Evolutionary conservation across 1,140 invertebrate genomes (phyloP), one percentile per base, ranked within the genome.

Genomic region (Chelonus insularis): DNA sequence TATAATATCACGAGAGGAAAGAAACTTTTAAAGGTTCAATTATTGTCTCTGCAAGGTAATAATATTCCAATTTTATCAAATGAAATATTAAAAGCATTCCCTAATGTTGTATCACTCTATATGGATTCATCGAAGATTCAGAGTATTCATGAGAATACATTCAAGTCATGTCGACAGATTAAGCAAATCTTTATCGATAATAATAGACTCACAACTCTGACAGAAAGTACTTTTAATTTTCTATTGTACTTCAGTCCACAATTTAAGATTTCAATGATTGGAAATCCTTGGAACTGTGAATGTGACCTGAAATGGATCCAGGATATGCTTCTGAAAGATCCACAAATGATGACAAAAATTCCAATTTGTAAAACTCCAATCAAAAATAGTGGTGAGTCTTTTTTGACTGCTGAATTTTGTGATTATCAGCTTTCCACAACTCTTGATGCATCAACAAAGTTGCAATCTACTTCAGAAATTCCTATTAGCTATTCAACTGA

Each of bases 31-130:
- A 60, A 57, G 11, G 25, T 64, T 4, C 36, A 64, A 41, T 43
- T 57, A 34, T 16, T 60, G 32, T 64, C 58, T 18, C 12, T 64
- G 1, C 63, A 57, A 29, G 20, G 54, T n/a, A 64, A 64, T 36
- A 34, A 50, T 7, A 36, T 64, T n/a, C 8, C 43, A 1, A 43
- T 20, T 20, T 25, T 64, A n/a, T 12, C 39, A 4, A 9, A 43
- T 16, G 23, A 57, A 11, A 51, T 57, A 1, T 56, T 64, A 2
- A 36, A 23, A 11, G 14, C 16, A 0, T 16, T 57, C 4, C 52
- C 63, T 0, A 64, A 64, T 29, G 32, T 64, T 12, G 12, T 25
- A 2, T 56, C 63, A 3, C 20, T 64, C 6, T 60, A 60, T 12
- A n/a, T 64, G 6, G 58, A 34, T 8, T 45, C 21, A 3, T 64